Evolutionary conservation across 2,113 vertebrate genomes (phyloP).

Genomic region (Chaetodon auriga): DNA sequence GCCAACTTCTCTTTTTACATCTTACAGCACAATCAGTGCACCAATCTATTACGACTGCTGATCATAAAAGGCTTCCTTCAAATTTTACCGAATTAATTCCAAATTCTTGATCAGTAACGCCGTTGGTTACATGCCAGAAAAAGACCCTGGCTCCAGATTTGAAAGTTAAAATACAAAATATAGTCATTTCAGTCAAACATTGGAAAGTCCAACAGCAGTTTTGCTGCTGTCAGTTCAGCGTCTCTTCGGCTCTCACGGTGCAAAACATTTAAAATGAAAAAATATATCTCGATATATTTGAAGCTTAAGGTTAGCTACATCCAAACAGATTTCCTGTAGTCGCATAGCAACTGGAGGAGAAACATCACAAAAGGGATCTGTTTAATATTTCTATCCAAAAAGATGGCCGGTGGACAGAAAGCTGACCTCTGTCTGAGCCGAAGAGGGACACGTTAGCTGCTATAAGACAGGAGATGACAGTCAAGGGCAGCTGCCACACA

Average conservation of each 20-base stretch:
- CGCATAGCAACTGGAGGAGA: background rate
- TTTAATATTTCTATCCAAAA: slow-evolving; percentile 33
- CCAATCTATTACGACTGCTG: background rate
- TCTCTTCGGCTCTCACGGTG: background rate
- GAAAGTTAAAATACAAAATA: background rate
- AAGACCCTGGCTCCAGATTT: background rate
- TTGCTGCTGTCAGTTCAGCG: background rate
- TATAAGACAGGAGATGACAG: slow-evolving; percentile 2
- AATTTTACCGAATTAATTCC: background rate
- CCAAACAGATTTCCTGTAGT: background rate
- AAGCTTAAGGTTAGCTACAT: background rate
- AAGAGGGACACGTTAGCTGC: slow-evolving; percentile 18
- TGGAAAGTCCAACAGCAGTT: background rate
- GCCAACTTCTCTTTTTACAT: background rate
- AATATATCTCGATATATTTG: background rate
- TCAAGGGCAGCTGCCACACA: slow-evolving; percentile 48
- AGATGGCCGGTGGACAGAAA: slow-evolving; percentile 2
- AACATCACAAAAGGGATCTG: background rate
- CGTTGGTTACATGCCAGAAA: background rate
- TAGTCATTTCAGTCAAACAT: background rate
- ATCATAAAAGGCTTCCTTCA: background rate
- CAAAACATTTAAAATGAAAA: background rate
- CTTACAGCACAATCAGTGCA: background rate
- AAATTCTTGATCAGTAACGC: background rate
- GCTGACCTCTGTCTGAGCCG: slow-evolving; percentile 40